A percentile compares a stretch with the other conserved stretches of the same genome.
Conservation (phyloP, 2,113 vertebrate species). For the Rissa tridactyla region DNA sequence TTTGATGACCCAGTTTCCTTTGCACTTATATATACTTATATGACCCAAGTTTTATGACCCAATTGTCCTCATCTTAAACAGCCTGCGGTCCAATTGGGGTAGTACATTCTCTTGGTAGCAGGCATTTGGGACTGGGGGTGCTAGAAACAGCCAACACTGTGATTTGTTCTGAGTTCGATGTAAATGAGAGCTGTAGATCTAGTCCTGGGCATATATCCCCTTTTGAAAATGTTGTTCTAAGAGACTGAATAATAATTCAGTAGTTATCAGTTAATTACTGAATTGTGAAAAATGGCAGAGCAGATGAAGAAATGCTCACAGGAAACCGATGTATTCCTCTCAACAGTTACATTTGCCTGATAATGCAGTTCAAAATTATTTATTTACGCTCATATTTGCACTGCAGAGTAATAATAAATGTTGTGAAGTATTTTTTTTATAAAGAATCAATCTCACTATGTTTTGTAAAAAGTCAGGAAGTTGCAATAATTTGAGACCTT, state of each 20-base stretch:
- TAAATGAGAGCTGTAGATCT: not conserved
- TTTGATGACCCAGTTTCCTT: not conserved
- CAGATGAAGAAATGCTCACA: conserved; percentile 16
- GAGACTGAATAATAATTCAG: conserved; percentile 25
- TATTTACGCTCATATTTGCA: conserved; percentile 34
- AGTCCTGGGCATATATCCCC: not conserved
- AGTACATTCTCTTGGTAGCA: not conserved
- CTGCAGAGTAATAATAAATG: conserved; percentile 18
- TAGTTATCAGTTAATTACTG: conserved; percentile 34
- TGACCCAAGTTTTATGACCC: not conserved
- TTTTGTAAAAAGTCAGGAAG: conserved; percentile 32
- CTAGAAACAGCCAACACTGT: not conserved
- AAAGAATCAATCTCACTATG: not conserved
- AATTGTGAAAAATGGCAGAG: conserved; percentile 15
- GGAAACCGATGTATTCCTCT: conserved; percentile 21
- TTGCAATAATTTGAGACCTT: conserved; percentile 14
- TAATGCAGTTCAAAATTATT: conserved; percentile 46
- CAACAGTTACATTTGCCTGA: conserved; percentile 44
- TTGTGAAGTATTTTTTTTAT: not conserved
- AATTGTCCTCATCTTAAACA: not conserved
- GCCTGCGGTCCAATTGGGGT: rapidly evolving
- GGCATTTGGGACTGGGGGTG: not conserved
- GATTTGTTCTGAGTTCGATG: not conserved
- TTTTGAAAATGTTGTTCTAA: conserved; percentile 1
- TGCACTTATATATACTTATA: not conserved